These are phyloP conservation scores for Harpalus rubripes DNA, from an alignment of 2,888 invertebrate species.

Conservation along the genomic window DNA sequence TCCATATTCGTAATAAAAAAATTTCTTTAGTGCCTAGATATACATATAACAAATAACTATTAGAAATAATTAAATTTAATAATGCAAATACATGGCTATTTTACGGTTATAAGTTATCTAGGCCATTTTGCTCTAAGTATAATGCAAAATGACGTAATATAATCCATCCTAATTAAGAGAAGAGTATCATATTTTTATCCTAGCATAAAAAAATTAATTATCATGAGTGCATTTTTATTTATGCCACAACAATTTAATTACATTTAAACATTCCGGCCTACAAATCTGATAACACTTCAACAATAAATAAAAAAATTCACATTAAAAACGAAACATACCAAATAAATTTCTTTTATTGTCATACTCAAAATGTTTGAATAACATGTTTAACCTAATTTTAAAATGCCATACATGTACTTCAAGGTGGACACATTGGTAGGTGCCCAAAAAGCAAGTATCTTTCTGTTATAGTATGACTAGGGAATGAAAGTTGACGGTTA, in stretches of 20 bases:
- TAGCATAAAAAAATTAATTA: conserved; percentile 60
- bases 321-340: conserved; percentile 16
- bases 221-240: conserved; percentile 63
- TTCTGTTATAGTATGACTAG: too few relatives aligned
- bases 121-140: conserved; percentile 4
- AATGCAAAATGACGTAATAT: conserved; percentile 46
- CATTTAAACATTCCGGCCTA: conserved; percentile 56
- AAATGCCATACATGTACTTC: too few relatives aligned
- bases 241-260: conserved; percentile 64
- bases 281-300: conserved; percentile 33
- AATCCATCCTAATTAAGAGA: conserved; percentile 30
- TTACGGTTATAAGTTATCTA: background rate
- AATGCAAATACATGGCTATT: too few relatives aligned
- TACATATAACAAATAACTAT: too few relatives aligned
- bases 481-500: too few relatives aligned
- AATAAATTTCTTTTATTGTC: conserved; percentile 14
- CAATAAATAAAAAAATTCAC: conserved; percentile 38
- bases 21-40: too few relatives aligned
- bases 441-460: too few relatives aligned
- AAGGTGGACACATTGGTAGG: too few relatives aligned
- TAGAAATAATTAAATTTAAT: too few relatives aligned
- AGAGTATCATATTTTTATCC: conserved; percentile 42
- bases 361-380: background rate
- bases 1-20: too few relatives aligned
- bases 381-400: conserved; percentile 1